A percentile compares a stretch with the other conserved stretches of the same genome.
Conservation (phyloP, 2,797 vertebrate genomes). For the Mormyrus hasselquistii region DNA sequence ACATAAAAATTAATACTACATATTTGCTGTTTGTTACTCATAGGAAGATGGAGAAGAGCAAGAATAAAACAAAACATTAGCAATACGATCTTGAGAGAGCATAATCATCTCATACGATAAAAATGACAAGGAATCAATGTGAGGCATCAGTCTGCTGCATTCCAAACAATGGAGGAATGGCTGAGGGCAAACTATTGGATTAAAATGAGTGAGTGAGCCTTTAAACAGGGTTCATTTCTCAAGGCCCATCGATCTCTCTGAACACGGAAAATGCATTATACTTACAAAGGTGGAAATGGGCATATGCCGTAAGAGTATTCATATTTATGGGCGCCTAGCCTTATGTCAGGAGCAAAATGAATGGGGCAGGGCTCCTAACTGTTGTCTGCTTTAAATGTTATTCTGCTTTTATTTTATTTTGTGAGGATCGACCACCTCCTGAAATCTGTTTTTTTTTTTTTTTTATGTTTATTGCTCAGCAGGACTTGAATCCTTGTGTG, state of each 20-base stretch:
- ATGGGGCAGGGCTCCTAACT: not conserved
- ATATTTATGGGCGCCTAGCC: not conserved
- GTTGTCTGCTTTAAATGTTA: not conserved
- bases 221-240: conserved; percentile 18
- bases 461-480: conserved; percentile 7
- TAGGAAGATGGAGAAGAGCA: not conserved
- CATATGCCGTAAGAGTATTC: not conserved
- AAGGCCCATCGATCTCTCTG: conserved; percentile 18
- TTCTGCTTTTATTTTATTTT: not conserved
- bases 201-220: conserved; percentile 25
- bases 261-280: conserved; percentile 7
- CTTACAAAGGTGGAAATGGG: conserved; percentile 7
- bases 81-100: conserved; percentile 9
- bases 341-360: not conserved
- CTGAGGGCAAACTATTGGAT: conserved; percentile 22
- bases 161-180: conserved; percentile 19
- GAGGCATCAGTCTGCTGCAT: conserved; percentile 9
- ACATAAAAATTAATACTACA: not conserved
- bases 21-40: conserved; percentile 5
- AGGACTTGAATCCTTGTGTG: not conserved
- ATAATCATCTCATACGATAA: conserved; percentile 25
- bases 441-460: not conserved
- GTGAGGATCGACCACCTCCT: not conserved
- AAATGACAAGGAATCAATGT: conserved; percentile 27
- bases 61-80: not conserved